Base-by-base conservation (phyloP, 2,797 vertebrate species). In the Mareca penelope region DNA sequence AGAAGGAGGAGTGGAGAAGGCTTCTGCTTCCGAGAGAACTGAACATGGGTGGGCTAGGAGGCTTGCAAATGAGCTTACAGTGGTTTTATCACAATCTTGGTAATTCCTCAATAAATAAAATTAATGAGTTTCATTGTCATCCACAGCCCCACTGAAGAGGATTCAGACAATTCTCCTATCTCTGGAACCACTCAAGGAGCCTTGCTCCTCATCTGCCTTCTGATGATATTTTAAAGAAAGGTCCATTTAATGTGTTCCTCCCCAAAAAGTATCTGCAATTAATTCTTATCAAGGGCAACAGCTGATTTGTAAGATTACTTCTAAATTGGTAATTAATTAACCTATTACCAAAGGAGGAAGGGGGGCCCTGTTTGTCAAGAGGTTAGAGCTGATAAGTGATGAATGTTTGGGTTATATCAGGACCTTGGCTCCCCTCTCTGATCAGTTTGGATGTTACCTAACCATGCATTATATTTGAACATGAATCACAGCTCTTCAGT, bases 241-340 rank as follows among this genome's bases (percentile, higher is more conserved):
- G 76, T 89, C 89, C 72, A 72, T 95, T 95, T 95, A 92, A 95
- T 95, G 88, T 55, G 28, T 96, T 93, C 78, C 48, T 95, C 57
- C 81, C 72, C 56, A 71, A 96, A 96, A 96, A 90, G 87, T 92
- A 94, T 94, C 90, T 93, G 89, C 82, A 96, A 96, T 95, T 96
- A 95, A 96, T 96, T 94, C 77, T 96, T 96, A 95, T 93, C 94
- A 94, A 95, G 89, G 79, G 76, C 79, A 96, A 95, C 94, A 96
- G 93, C 93, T 95, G 94, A 96, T 96, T 93, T 95, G 52, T 93
- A 89, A 94, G 94, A 96, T 96, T 96, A 87, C 72, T 94, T 93
- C 85, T 96, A 94, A 96, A 96, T 88, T 95, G 87, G 87, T 93
- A 95, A 96, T 96, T 96, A 96, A 96, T 95, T 96, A 96, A 95